Percentiles rank a stretch among this genome's conserved stretches.
Conservation (phyloP, 1,140 invertebrate species). For the Zaprionus lachaisei region DNA sequence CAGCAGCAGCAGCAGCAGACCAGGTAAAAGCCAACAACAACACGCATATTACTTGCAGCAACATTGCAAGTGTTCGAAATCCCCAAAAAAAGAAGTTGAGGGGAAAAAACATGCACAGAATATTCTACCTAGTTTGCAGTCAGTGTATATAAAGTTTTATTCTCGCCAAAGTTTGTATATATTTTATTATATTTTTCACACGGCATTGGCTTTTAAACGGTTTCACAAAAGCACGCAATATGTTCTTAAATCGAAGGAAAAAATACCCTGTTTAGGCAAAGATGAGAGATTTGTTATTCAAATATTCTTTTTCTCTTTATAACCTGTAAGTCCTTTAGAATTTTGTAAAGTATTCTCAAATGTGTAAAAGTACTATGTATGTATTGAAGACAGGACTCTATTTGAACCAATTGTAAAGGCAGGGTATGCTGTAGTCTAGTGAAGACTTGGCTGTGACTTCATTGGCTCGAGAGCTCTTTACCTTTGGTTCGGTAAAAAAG, state of each 20-base stretch:
- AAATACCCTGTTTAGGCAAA: background rate
- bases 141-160: slow-evolving; percentile 55
- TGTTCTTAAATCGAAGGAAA: background rate
- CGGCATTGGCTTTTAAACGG: slow-evolving; percentile 62
- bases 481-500: slow-evolving; percentile 49
- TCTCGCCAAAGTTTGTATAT: slow-evolving; percentile 65
- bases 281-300: background rate
- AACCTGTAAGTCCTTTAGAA: too few species aligned
- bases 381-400: background rate
- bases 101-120: background rate
- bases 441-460: slow-evolving; percentile 1
- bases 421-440: background rate
- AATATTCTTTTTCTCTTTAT: background rate
- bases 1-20: slow-evolving; percentile 40
- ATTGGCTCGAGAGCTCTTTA: slow-evolving; percentile 52
- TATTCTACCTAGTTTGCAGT: background rate
- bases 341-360: background rate
- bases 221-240: slow-evolving; percentile 8
- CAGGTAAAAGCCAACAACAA: slow-evolving; percentile 39
- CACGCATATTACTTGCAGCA: slow-evolving; percentile 40
- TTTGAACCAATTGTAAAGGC: background rate
- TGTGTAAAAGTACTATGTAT: background rate
- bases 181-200: slow-evolving; percentile 70
- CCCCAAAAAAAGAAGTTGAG: slow-evolving; percentile 1
- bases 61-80: slow-evolving; percentile 31